These are phyloP conservation scores for Oreocharis arfaki DNA, from an alignment of 2,113 vertebrate species.

Conservation along the genomic window DNA sequence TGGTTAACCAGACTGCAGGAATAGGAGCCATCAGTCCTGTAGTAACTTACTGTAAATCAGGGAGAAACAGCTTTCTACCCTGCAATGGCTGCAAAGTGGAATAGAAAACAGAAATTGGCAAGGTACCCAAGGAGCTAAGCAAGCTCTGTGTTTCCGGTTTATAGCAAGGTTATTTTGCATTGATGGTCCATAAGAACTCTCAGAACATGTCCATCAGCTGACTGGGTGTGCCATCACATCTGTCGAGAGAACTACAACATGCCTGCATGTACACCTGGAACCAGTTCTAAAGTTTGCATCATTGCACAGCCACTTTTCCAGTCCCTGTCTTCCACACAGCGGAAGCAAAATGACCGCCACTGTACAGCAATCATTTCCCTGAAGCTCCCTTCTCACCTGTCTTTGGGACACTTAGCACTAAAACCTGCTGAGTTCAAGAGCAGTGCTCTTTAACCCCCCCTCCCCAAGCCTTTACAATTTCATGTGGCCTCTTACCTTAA, in stretches of 20 bases:
- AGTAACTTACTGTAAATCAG: not conserved
- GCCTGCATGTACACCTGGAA: not conserved
- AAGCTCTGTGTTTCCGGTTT: not conserved
- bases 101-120: not conserved
- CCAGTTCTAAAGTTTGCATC: not conserved
- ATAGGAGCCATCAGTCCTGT: not conserved
- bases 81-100: not conserved
- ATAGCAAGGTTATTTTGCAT: not conserved
- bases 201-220: not conserved
- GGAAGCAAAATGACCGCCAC: not conserved
- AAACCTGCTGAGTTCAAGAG: not conserved
- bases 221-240: not conserved
- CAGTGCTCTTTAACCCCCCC: not conserved
- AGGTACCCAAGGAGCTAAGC: not conserved
- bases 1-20: not conserved
- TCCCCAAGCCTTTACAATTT: constrained; percentile 38
- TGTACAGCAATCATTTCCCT: not conserved
- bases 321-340: not conserved
- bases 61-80: not conserved
- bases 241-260: not conserved
- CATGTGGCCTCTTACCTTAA: constrained; percentile 86
- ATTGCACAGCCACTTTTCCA: not conserved
- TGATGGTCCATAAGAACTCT: not conserved
- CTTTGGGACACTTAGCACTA: not conserved
- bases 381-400: not conserved